A percentile compares a stretch with the other conserved stretches of the same genome.
Evolutionary conservation across 2,888 invertebrate genomes (phyloP).

Genomic region (Mantis religiosa): DNA sequence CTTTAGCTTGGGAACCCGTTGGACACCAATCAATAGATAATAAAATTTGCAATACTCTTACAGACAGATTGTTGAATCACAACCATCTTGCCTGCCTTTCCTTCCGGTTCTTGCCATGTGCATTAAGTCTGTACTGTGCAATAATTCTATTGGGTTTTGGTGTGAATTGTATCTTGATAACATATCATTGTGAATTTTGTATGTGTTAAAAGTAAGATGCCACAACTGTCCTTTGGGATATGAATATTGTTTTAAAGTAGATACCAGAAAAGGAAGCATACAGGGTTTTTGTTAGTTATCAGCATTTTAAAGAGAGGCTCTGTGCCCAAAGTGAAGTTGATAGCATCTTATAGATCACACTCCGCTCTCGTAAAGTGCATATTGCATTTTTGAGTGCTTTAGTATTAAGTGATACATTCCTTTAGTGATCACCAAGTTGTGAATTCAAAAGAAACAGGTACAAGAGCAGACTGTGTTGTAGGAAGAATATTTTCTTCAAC

Average conservation of each 20-base stretch:
- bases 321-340: slow-evolving; percentile 23
- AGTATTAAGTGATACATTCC: slow-evolving; percentile 30
- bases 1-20: not conserved
- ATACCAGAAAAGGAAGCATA: not conserved
- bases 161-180: slow-evolving; percentile 34
- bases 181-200: slow-evolving; percentile 34
- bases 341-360: slow-evolving; percentile 30
- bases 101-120: slow-evolving; percentile 33
- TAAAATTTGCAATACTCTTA: slow-evolving; percentile 1
- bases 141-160: slow-evolving; percentile 33
- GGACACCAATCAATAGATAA: not conserved
- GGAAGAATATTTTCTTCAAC: slow-evolving; percentile 25
- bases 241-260: not conserved
- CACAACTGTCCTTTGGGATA: slow-evolving; percentile 26
- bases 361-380: slow-evolving; percentile 31
- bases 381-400: slow-evolving; percentile 32
- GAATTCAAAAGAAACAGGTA: slow-evolving; percentile 18
- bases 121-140: slow-evolving; percentile 34
- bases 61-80: not conserved
- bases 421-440: slow-evolving; percentile 26
- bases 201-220: slow-evolving; percentile 32
- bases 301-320: not conserved
- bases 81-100: not conserved
- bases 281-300: not conserved
- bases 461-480: slow-evolving; percentile 28